Evolutionary conservation across 1,140 invertebrate species (phyloP).

Genomic region (Metopolophium dirhodum): DNA sequence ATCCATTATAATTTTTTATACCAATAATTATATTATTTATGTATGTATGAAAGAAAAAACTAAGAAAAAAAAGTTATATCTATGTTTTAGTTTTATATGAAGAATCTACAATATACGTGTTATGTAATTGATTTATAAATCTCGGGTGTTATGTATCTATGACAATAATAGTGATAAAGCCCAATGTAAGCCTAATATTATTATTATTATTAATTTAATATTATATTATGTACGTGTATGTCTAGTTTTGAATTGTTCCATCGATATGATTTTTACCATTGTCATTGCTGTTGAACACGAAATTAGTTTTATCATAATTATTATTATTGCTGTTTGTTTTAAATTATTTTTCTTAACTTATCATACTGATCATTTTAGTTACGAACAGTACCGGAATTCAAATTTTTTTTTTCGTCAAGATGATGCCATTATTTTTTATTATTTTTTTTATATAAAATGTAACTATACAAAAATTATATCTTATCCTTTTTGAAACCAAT

Average conservation of each 20-base stretch:
- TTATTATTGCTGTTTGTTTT: constrained; percentile 4
- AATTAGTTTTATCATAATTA: constrained; percentile 2
- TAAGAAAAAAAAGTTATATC: constrained; percentile 8
- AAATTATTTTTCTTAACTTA: constrained; percentile 2
- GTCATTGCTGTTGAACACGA: background rate
- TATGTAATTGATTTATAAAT: constrained; percentile 53
- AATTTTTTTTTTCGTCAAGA: background rate
- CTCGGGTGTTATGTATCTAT: constrained; percentile 57
- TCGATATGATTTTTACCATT: constrained; percentile 16
- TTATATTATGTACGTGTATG: constrained; percentile 19
- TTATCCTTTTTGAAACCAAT: background rate
- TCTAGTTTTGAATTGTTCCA: constrained; percentile 39
- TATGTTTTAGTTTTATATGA: constrained; percentile 56
- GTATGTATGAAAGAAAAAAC: constrained; percentile 33
- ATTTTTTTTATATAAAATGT: constrained; percentile 22
- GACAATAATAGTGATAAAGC: constrained; percentile 57
- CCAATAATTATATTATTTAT: constrained; percentile 44
- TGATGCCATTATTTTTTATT: background rate
- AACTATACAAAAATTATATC: background rate
- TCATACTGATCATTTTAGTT: constrained; percentile 17
- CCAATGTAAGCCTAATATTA: constrained; percentile 50
- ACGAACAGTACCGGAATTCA: background rate
- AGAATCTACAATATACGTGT: constrained; percentile 40
- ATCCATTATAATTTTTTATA: constrained; percentile 55
- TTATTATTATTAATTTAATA: constrained; percentile 22